Evolutionary conservation across 2,113 vertebrate genomes (phyloP).

Genomic region (Dryoscopus gambensis): DNA sequence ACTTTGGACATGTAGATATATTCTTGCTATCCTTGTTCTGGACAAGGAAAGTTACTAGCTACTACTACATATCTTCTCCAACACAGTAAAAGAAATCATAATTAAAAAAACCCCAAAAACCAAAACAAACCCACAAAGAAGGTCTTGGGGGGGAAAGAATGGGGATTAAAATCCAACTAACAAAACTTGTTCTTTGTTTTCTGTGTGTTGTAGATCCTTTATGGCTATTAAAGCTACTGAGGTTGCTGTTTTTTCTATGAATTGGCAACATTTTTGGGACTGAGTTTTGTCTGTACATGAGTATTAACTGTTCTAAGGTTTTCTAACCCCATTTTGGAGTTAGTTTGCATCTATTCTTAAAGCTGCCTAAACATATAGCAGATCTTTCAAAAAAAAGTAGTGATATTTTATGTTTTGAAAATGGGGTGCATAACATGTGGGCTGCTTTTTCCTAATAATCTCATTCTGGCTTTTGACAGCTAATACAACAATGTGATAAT

Average conservation of each 20-base stretch:
- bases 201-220: not conserved
- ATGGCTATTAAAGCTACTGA: not conserved
- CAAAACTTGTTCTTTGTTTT: not conserved
- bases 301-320: not conserved
- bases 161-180: not conserved
- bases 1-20: not conserved
- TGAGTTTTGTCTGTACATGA: not conserved
- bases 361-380: not conserved
- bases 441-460: not conserved
- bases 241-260: not conserved
- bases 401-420: not conserved
- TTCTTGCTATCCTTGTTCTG: not conserved
- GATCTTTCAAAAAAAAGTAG: not conserved
- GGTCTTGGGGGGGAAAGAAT: not conserved
- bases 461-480: conserved; percentile 64
- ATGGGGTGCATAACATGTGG: not conserved
- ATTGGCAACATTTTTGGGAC: not conserved
- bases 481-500: conserved; percentile 83
- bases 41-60: not conserved
- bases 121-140: not conserved
- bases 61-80: not conserved
- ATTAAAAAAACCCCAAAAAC: not conserved
- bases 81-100: not conserved
- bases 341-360: not conserved
- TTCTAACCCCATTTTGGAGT: not conserved